A percentile compares a stretch with the other conserved stretches of the same genome.
Conservation (phyloP, 2,113 vertebrate genomes). For the Nanorana parkeri region DNA sequence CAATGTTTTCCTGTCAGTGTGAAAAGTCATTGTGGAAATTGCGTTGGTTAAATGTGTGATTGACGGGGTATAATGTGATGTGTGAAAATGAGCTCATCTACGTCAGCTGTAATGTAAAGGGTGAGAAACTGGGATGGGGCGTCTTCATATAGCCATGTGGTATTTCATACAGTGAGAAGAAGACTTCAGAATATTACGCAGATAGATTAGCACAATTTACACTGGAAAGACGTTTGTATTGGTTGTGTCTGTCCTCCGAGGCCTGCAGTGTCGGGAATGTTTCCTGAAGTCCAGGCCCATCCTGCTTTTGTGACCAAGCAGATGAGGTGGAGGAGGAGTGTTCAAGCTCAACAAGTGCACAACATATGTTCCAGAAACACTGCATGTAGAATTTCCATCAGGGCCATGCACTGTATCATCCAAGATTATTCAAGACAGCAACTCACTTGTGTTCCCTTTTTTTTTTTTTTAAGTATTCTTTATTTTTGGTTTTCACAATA, state of each 20-base stretch:
- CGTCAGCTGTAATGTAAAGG: background rate
- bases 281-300: background rate
- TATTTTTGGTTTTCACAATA: too few species aligned
- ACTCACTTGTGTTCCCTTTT: background rate
- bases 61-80: background rate
- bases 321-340: background rate
- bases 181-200: too few species aligned
- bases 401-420: too few species aligned
- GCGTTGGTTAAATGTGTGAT: background rate
- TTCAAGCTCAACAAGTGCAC: background rate
- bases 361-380: background rate
- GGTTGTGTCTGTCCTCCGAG: background rate
- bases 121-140: background rate
- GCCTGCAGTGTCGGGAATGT: background rate
- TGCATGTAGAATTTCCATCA: background rate
- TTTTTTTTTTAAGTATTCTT: too few species aligned
- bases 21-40: too few species aligned
- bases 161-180: too few species aligned
- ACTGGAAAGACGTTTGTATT: background rate
- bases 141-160: background rate
- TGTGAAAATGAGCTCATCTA: background rate
- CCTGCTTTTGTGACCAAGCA: background rate
- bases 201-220: too few species aligned
- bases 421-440: background rate
- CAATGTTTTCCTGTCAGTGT: too few species aligned